Evolutionary conservation across 2,797 vertebrate species (phyloP), one percentile per base, ranked within the genome.

Genomic region (Amblyraja radiata): DNA sequence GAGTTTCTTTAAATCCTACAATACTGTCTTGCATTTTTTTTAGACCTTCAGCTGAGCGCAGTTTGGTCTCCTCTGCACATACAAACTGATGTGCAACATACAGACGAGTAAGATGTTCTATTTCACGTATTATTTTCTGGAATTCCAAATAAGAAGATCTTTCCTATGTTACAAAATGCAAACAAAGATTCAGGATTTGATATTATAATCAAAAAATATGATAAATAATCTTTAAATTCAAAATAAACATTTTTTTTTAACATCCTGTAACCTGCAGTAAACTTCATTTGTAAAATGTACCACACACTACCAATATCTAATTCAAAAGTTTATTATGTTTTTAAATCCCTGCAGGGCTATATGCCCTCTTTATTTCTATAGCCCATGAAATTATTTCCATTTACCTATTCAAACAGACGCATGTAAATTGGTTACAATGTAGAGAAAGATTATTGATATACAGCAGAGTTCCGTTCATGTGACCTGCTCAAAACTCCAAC

Each of bases 141-240:
- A 99, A 98, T 94, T 99, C 98, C 94, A 99, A 95, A 94, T 98
- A 99, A 0, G 96, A 97, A 0, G 97, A 96, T 79, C 97, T 96
- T 93, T 98, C 98, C 99, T 99, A 93, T 94, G n/a, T 81, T 32
- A 93, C 36, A 68, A 83, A 39, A 71, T 36, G 13, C 11, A 58
- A 78, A 93, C 58, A 65, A 78, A 93, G 93, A 28, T 81, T 54
- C 7, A 25, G 68, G n/a, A 16, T 21, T 25, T 91, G 36, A 73
- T 39, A 25, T 86, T 14, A 88, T 14, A 88, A 32, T 36, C 83
- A 32, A 18, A 32, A 1, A 68, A 36, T 32, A 18, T 23, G 28
- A 1, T n/a, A 68, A 68, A 63, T 7, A 68, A 9, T 18, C 36
- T 39, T 79, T 39, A 79, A 16, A 39, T 39, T 39, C 18, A 39